Evolutionary conservation across 2,888 invertebrate genomes (phyloP).

Genomic region (Artemia sp.): DNA sequence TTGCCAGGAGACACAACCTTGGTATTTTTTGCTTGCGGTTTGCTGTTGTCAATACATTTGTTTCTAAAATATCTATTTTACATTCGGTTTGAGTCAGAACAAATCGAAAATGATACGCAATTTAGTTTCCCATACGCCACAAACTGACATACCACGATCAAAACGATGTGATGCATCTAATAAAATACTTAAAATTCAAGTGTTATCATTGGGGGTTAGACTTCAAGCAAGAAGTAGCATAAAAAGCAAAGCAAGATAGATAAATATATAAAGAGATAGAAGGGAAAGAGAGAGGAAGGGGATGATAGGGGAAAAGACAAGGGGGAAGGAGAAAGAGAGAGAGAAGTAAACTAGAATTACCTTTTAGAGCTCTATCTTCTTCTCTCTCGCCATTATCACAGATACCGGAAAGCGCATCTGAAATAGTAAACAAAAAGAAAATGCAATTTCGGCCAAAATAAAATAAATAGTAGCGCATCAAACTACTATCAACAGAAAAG

Average conservation of each 20-base stretch:
- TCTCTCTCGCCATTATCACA: conserved; percentile 45
- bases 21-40: too few relatives aligned
- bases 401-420: conserved; percentile 44
- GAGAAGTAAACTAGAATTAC: conserved; percentile 15
- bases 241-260: background rate
- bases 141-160: too few relatives aligned
- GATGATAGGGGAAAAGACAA: background rate
- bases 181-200: too few relatives aligned
- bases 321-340: background rate
- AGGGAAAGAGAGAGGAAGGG: background rate
- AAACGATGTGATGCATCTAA: too few relatives aligned
- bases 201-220: background rate
- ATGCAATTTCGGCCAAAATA: conserved; percentile 8
- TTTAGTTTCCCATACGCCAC: too few relatives aligned
- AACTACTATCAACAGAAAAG: background rate
- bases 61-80: too few relatives aligned
- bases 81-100: too few relatives aligned
- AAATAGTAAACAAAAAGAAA: conserved; percentile 18
- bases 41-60: too few relatives aligned
- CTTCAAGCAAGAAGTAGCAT: background rate
- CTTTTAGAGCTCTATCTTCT: conserved; percentile 45
- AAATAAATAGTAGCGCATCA: conserved; percentile 11
- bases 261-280: background rate
- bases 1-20: too few relatives aligned
- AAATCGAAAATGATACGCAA: too few relatives aligned